A percentile compares a stretch with the other conserved stretches of the same genome.
phyloP scores from a whole-genome alignment of 2,888 invertebrate genomes.

The Merodon equestris region DNA sequence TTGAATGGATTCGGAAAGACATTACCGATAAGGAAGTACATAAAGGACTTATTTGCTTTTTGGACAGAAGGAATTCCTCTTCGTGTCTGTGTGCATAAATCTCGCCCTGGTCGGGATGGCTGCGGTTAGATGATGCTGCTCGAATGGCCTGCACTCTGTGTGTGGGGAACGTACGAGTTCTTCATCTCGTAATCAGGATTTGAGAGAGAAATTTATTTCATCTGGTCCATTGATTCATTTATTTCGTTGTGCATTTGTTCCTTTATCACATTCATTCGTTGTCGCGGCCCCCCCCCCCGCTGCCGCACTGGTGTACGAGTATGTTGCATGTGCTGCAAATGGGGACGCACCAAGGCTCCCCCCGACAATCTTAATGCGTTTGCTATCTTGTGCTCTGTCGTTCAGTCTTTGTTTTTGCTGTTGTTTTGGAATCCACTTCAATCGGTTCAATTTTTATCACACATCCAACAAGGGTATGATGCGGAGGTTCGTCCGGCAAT shows the following conservation, averaged over 20 bases:
- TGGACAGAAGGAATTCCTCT: conserved; percentile 41
- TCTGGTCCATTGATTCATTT: conserved; percentile 69
- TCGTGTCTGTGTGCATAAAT: conserved; percentile 55
- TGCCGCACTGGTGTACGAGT: no score
- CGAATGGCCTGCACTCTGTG: conserved; percentile 17
- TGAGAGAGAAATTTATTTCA: conserved; percentile 66
- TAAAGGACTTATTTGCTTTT: conserved; percentile 67
- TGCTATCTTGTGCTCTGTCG: conserved; percentile 65
- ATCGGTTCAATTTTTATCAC: conserved; percentile 66
- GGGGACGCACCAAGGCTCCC: background rate
- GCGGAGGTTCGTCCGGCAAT: conserved; percentile 11
- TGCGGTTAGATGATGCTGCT: conserved; percentile 2
- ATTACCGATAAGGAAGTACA: conserved; percentile 69
- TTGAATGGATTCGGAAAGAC: conserved; percentile 68
- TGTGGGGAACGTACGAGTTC: conserved; percentile 12
- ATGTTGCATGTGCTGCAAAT: conserved; percentile 32
- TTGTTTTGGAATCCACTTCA: conserved; percentile 56
- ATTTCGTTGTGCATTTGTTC: conserved; percentile 63
- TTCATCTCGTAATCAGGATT: conserved; percentile 66
- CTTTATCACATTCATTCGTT: conserved; percentile 61
- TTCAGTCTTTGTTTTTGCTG: conserved; percentile 48
- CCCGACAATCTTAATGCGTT: conserved; percentile 63
- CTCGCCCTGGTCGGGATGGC: conserved; percentile 8
- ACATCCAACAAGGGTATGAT: conserved; percentile 9
- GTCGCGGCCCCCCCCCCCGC: no score